phyloP scores from a whole-genome alignment of 2,113 vertebrate genomes.

The Anoplopoma fimbria region DNA sequence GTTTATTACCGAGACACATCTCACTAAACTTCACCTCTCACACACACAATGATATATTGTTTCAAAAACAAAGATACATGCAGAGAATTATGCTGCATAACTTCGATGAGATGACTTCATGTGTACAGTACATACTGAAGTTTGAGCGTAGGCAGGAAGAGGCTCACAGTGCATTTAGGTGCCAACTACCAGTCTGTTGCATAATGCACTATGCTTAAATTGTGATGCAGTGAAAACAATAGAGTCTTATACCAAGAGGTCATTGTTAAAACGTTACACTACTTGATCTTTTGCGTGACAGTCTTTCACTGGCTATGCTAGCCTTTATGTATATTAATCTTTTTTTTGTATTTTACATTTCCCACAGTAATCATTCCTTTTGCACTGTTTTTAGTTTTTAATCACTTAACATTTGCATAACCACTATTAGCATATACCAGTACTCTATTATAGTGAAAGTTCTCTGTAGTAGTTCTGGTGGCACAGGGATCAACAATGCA shows the following conservation, averaged over 20 bases:
- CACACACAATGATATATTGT: neutral
- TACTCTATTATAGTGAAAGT: no score
- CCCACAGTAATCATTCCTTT: no score
- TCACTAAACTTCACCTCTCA: neutral
- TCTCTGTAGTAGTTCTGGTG: no score
- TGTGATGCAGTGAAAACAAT: neutral
- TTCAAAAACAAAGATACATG: neutral
- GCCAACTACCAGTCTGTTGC: neutral
- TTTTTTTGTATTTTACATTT: neutral
- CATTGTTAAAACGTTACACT: neutral
- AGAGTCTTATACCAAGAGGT: neutral
- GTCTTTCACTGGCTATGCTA: neutral
- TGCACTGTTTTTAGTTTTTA: no score
- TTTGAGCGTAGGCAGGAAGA: constrained; percentile 8
- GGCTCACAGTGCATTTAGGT: constrained; percentile 4
- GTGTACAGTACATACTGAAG: neutral
- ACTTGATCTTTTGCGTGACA: neutral
- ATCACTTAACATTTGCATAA: no score
- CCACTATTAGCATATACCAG: no score
- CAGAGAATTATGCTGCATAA: neutral
- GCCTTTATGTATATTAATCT: neutral
- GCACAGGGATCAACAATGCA: no score
- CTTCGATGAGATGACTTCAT: constrained; percentile 17
- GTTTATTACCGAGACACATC: constrained; percentile 6
- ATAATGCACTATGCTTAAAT: neutral